A percentile compares a stretch with the other conserved stretches of the same genome.
Conservation (phyloP, 2,797 vertebrate species). For the Enteromius thamalakanensis region DNA sequence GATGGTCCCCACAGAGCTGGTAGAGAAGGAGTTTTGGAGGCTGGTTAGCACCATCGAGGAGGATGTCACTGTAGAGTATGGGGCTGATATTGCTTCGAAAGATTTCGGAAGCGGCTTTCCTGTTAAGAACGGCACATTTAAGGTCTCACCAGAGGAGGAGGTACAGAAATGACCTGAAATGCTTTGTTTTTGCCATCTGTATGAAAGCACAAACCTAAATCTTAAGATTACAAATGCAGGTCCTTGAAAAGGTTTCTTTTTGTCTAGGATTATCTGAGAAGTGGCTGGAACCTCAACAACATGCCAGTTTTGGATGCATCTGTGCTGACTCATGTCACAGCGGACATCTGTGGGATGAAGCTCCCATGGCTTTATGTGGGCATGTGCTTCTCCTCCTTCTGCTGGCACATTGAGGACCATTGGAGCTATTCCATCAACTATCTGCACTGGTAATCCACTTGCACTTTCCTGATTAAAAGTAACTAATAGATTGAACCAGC, state of each 20-base stretch:
- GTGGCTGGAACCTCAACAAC: conserved; percentile 99
- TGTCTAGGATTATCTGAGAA: conserved; percentile 89
- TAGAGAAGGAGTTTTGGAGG: conserved; percentile 99
- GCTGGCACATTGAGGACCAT: conserved; percentile 99
- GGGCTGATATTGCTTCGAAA: conserved; percentile 97
- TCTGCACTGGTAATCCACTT: conserved; percentile 87
- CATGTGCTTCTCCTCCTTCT: conserved; percentile 99
- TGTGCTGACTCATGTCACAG: conserved; percentile 94
- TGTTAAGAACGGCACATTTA: conserved; percentile 86
- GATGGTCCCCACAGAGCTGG: conserved; percentile 99
- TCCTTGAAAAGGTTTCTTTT: conserved; percentile 13
- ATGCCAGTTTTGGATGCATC: conserved; percentile 98
- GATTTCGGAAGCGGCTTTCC: conserved; percentile 99
- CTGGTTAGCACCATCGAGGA: conserved; percentile 97
- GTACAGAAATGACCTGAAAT: conserved; percentile 68
- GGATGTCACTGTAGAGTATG: conserved; percentile 97
- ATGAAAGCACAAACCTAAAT: neutral
- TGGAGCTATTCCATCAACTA: conserved; percentile 99
- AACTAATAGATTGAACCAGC: neutral
- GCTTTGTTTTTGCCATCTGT: neutral
- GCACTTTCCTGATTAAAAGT: neutral
- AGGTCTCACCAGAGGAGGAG: conserved; percentile 89
- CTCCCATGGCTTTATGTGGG: conserved; percentile 98
- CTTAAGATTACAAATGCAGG: conserved; percentile 9
- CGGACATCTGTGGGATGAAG: conserved; percentile 99